These are phyloP conservation scores for Noctuana brunneofusca DNA, from an alignment of 2,888 invertebrate genomes.

Conservation along the genomic window DNA sequence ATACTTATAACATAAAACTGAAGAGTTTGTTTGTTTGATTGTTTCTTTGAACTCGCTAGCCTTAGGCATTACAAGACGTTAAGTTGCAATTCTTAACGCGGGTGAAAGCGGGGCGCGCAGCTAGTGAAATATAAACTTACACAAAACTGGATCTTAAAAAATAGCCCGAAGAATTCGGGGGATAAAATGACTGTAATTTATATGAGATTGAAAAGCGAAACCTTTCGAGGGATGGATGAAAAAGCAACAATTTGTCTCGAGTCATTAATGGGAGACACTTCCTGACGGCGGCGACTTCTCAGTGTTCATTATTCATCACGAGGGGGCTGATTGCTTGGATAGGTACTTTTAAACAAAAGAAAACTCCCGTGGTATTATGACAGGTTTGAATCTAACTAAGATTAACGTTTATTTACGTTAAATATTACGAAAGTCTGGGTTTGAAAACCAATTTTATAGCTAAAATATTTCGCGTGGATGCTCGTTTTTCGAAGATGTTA, in stretches of 20 bases:
- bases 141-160: too few relatives aligned
- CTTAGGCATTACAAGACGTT: too few relatives aligned
- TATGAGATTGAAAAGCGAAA: neutral
- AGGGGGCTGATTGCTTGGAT: neutral
- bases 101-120: too few relatives aligned
- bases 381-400: neutral
- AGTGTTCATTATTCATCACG: slow-evolving; percentile 1
- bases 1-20: too few relatives aligned
- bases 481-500: too few relatives aligned
- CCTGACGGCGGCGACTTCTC: neutral
- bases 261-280: neutral
- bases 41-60: too few relatives aligned
- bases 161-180: neutral
- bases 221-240: neutral
- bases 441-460: too few relatives aligned
- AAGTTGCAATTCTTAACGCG: too few relatives aligned
- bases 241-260: slow-evolving; percentile 7
- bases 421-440: too few relatives aligned
- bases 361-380: neutral
- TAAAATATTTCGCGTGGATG: too few relatives aligned
- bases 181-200: neutral
- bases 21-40: too few relatives aligned
- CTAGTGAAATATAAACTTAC: too few relatives aligned
- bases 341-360: neutral
- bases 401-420: neutral